Evolutionary conservation across 2,888 invertebrate genomes (phyloP), one percentile per base, ranked within the genome.

Genomic region (Hydropsyche betteni): DNA sequence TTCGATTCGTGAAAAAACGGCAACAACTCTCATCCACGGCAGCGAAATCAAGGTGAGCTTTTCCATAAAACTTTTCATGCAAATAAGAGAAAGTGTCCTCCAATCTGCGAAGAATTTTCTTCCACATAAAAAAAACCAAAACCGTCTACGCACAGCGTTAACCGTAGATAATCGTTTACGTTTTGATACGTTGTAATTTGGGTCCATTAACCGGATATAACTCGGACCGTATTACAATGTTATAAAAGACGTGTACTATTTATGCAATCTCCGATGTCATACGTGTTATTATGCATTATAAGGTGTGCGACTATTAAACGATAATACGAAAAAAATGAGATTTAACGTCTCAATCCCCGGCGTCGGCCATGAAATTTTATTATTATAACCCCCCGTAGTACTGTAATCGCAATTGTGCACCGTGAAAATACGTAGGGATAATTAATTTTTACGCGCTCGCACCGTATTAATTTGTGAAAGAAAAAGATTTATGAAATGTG

Each of bases 121-220:
- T 58, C 58, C 12, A 16, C 4, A 53, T 7, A 53, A 53, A 44
- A 44, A 44, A 44, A 44, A 44, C 44, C 44, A 44, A 44, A 44
- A 58, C 16, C 58, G 58, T 58, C 16, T 8, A 58, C 58, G 58
- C 16, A 58, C 24, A 58, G 58, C 58, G 24, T 58, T 24, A 58
- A 16, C 58, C 58, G 58, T 58, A 8, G 58, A 24, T 58, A 58
- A 58, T 58, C 58, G 58, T 58, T 58, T 58, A 58, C 12, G 34
- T 64, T 36, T 36, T 64, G 64, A 64, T 64, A 64, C 64, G 64
- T 64, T 64, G 34, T 64, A 64, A 64, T 64, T 64, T 64, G 64
- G 34, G 36, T 36, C 64, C 64, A 64, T 64, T 64, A 64, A 64
- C 34, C 64, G 64, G 64, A 34, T 24, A 64, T 58, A 8, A 58